Percentiles rank a stretch among this genome's conserved stretches.
phyloP scores from a whole-genome alignment of 2,888 invertebrate genomes.

The Serrognathus titanus region DNA sequence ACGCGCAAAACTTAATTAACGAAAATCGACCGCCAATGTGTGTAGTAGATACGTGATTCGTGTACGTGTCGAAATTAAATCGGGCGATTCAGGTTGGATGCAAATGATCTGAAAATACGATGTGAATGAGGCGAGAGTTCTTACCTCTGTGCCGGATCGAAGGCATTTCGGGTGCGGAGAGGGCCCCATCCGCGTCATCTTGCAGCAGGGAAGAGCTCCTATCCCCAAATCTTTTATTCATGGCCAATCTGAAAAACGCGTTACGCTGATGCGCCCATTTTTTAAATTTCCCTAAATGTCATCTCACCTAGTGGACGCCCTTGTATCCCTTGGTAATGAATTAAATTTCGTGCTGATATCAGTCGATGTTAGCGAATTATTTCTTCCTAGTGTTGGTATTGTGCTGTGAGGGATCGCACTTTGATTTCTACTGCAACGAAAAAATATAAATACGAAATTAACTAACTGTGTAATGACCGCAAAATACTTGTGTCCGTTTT shows the following conservation, averaged over 20 bases:
- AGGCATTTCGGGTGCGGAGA: slow-evolving; percentile 79
- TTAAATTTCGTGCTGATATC: slow-evolving; percentile 69
- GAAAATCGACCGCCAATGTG: neutral
- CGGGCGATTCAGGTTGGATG: too few relatives aligned
- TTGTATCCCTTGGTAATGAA: slow-evolving; percentile 66
- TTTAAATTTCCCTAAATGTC: neutral
- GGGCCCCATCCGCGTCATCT: slow-evolving; percentile 76
- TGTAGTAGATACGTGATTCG: too few relatives aligned
- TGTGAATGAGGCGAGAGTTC: slow-evolving; percentile 1
- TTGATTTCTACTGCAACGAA: slow-evolving; percentile 41
- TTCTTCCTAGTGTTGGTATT: slow-evolving; percentile 48
- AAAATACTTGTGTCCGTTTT: too few relatives aligned
- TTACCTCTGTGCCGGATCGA: slow-evolving; percentile 61
- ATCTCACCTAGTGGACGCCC: slow-evolving; percentile 58
- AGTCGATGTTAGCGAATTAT: slow-evolving; percentile 51
- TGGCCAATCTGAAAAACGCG: slow-evolving; percentile 42
- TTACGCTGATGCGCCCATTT: neutral
- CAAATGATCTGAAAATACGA: too few relatives aligned
- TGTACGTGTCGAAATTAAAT: too few relatives aligned
- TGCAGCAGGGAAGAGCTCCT: slow-evolving; percentile 56
- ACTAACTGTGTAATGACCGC: too few relatives aligned
- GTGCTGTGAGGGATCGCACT: slow-evolving; percentile 48
- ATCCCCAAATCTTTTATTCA: slow-evolving; percentile 53
- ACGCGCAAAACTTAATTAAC: neutral
- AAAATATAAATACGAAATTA: neutral